A percentile compares a stretch with the other conserved stretches of the same genome.
Conservation (phyloP, 2,113 vertebrate genomes). For the Petroica traversi region DNA sequence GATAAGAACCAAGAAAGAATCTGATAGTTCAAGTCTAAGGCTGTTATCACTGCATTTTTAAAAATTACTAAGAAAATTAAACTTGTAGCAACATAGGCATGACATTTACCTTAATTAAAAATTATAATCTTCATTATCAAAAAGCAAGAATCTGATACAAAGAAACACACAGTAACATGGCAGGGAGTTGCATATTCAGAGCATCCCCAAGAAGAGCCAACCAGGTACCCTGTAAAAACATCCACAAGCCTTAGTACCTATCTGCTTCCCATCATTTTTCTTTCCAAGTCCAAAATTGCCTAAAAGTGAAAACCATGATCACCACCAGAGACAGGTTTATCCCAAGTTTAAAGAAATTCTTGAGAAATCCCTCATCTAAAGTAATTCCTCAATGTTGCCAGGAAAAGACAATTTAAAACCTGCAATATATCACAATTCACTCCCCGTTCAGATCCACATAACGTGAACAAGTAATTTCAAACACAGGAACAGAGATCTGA, state of each 20-base stretch:
- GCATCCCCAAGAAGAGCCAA: neutral
- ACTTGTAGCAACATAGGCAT: neutral
- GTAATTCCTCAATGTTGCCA: neutral
- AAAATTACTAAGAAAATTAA: neutral
- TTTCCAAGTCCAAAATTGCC: neutral
- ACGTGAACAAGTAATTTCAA: neutral
- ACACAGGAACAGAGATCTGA: neutral
- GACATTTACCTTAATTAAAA: neutral
- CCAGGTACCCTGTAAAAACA: fast-evolving
- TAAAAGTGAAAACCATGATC: neutral
- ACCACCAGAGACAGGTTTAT: neutral
- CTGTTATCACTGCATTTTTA: neutral
- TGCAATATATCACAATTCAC: neutral
- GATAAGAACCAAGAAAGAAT: neutral
- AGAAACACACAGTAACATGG: neutral
- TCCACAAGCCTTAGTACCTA: neutral
- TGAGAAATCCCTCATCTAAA: too few species aligned
- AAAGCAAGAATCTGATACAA: neutral
- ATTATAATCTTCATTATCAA: neutral
- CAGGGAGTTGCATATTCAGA: fast-evolving
- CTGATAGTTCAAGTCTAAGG: neutral
- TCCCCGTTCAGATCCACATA: neutral
- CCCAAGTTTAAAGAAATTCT: neutral
- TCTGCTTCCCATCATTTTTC: neutral
- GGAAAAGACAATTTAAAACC: neutral